phyloP scores from a whole-genome alignment of 2,113 vertebrate species.

The Cynocephalus volans region DNA sequence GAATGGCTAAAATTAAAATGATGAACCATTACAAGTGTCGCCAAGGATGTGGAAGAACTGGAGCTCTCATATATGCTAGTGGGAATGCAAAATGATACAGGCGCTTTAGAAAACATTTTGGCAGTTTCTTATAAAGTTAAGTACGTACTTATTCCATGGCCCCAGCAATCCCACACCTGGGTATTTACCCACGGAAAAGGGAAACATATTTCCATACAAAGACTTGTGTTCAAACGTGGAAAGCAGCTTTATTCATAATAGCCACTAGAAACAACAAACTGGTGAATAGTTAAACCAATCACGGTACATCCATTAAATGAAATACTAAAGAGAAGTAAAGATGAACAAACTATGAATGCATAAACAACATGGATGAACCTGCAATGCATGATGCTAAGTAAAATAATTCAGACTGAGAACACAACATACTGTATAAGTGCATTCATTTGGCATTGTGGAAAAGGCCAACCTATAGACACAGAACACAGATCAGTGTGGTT shows the following conservation, averaged over 20 bases:
- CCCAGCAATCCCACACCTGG: neutral
- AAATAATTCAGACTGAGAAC: neutral
- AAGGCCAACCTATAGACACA: conserved; percentile 3
- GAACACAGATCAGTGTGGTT: neutral
- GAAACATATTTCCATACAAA: neutral
- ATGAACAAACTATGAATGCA: neutral
- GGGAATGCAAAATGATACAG: neutral
- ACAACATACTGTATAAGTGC: neutral
- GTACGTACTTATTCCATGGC: neutral
- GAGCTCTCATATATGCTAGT: neutral
- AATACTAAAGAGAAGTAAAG: neutral
- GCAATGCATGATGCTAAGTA: neutral
- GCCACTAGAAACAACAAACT: neutral
- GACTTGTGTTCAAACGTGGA: neutral
- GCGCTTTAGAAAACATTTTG: neutral
- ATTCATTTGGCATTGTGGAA: neutral
- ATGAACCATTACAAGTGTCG: too few relatives aligned
- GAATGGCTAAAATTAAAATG: too few relatives aligned
- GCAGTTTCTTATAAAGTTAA: neutral
- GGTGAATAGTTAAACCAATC: neutral
- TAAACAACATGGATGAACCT: neutral
- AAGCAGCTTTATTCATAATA: neutral
- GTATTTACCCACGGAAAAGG: conserved; percentile 5
- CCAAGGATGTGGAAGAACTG: too few relatives aligned
- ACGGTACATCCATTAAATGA: neutral